A percentile compares a stretch with the other conserved stretches of the same genome.
Conservation (phyloP, 2,888 invertebrate genomes). For the Endomychus coccineus region DNA sequence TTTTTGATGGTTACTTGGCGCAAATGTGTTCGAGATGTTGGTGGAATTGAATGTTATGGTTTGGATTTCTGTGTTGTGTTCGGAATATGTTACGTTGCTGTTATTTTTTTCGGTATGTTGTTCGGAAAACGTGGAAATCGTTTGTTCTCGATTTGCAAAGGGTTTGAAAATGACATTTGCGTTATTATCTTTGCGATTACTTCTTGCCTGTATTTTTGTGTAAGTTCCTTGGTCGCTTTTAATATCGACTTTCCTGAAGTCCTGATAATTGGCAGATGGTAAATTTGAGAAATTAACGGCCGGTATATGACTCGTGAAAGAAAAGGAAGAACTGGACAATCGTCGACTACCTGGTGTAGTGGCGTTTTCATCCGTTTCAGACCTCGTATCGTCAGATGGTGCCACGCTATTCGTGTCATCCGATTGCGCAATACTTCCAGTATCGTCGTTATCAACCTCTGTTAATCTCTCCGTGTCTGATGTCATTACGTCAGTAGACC, state of each 20-base stretch:
- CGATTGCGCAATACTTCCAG: constrained; percentile 54
- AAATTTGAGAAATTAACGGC: constrained; percentile 5
- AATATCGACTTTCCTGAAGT: constrained; percentile 27
- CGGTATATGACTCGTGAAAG: constrained; percentile 9
- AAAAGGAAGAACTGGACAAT: constrained; percentile 17
- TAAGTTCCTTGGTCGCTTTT: constrained; percentile 24
- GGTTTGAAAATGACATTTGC: constrained; percentile 35
- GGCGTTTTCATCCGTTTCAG: constrained; percentile 48
- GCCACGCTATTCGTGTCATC: constrained; percentile 52
- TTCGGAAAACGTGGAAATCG: no score
- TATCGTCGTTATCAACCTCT: constrained; percentile 68
- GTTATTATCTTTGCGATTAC: constrained; percentile 45
- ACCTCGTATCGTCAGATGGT: constrained; percentile 68
- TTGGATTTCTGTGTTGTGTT: no score
- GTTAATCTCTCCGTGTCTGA: constrained; percentile 89
- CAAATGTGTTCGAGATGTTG: no score
- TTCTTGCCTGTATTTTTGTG: constrained; percentile 37
- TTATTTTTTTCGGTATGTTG: no score
- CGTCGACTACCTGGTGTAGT: constrained; percentile 24
- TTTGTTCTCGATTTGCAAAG: no score
- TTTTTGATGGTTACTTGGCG: no score
- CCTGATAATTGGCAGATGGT: constrained; percentile 21
- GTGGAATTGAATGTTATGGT: no score
- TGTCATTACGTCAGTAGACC: constrained; percentile 94
- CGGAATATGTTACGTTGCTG: no score